A percentile compares a stretch with the other conserved stretches of the same genome.
These are phyloP conservation scores for Ligdia adustata DNA, from an alignment of 2,888 invertebrate genomes.

Conservation along the genomic window DNA sequence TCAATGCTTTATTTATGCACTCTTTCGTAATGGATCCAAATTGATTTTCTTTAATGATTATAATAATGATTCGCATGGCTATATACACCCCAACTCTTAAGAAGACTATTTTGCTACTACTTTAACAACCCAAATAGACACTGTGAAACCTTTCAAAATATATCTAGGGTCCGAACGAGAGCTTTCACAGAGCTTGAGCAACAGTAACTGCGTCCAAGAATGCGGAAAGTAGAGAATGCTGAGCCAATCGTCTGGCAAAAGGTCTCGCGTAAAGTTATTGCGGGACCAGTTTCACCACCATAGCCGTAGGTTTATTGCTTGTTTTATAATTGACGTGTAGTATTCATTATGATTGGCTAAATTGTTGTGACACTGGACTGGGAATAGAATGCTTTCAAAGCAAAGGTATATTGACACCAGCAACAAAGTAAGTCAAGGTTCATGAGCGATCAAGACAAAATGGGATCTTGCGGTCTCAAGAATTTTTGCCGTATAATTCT, in stretches of 20 bases:
- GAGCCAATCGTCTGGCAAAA: constrained; percentile 54
- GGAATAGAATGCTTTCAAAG: constrained; percentile 4
- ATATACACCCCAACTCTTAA: no score
- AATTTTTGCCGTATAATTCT: no score
- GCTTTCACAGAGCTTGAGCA: constrained; percentile 6
- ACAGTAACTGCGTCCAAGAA: constrained; percentile 22
- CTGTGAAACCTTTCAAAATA: no score
- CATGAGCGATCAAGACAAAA: no score
- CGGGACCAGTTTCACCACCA: constrained; percentile 38
- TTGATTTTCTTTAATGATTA: no score
- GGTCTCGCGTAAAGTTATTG: constrained; percentile 47
- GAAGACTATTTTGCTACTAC: no score
- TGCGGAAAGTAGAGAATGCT: constrained; percentile 46
- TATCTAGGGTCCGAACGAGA: background rate
- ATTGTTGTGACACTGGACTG: constrained; percentile 9
- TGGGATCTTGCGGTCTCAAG: no score
- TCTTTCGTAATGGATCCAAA: no score
- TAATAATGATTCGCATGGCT: no score
- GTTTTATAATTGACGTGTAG: constrained; percentile 37
- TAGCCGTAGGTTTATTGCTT: constrained; percentile 32
- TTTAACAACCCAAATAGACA: no score
- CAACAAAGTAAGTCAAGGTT: no score
- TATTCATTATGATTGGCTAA: constrained; percentile 27
- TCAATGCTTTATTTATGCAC: no score
- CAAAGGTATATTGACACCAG: constrained; percentile 8